These are phyloP conservation scores for Malurus leucopterus DNA, from an alignment of 2,797 vertebrate genomes.

Conservation along the genomic window DNA sequence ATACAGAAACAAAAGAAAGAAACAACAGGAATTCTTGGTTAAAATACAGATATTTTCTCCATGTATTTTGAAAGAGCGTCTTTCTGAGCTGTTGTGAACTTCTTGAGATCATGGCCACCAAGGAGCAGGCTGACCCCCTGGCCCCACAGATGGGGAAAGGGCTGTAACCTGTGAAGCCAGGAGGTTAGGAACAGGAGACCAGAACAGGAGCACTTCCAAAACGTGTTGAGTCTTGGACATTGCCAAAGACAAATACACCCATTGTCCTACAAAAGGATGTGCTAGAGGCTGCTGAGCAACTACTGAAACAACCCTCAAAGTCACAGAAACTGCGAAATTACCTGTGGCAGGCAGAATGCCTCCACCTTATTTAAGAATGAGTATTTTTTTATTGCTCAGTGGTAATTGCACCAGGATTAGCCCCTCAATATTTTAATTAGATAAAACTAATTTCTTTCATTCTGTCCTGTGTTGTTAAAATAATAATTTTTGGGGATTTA, in stretches of 20 bases:
- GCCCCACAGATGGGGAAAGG: rapidly evolving
- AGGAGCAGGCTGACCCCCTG: background rate
- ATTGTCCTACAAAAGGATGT: background rate
- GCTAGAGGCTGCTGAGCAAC: background rate
- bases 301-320: background rate
- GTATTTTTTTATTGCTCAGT: background rate
- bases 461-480: background rate
- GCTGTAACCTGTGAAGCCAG: rapidly evolving
- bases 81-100: background rate
- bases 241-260: background rate
- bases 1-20: background rate
- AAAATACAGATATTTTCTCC: background rate
- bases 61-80: background rate
- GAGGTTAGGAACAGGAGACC: background rate
- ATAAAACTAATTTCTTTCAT: background rate
- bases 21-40: background rate
- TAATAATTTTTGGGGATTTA: background rate
- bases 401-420: background rate
- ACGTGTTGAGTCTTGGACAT: background rate
- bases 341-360: background rate
- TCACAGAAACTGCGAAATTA: background rate
- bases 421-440: background rate
- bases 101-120: background rate
- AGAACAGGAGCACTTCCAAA: background rate
- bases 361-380: background rate